Conservation (phyloP, 2,797 vertebrate species). For the Neopelma chrysocephalum region DNA sequence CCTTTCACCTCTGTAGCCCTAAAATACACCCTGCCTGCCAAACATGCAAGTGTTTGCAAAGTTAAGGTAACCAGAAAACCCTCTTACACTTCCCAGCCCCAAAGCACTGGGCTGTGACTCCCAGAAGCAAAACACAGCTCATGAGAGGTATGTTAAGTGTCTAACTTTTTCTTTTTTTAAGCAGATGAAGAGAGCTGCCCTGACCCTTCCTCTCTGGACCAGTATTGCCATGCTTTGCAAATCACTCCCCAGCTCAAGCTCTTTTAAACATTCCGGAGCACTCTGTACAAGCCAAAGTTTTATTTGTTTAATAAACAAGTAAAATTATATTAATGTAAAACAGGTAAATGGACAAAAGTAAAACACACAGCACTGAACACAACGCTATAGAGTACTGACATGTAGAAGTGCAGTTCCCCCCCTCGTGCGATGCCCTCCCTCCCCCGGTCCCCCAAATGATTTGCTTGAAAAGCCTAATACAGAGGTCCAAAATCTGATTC, state of each 20-base stretch:
- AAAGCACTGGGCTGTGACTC: not conserved
- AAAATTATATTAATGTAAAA: slow-evolving; percentile 80
- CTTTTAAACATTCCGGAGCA: not conserved
- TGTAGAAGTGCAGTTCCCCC: slow-evolving; percentile 71
- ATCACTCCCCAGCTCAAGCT: not conserved
- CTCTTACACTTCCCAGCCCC: no score
- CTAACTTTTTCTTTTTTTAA: not conserved
- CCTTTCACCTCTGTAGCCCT: not conserved
- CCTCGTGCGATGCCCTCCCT: slow-evolving; percentile 54
- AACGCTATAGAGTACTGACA: slow-evolving; percentile 69
- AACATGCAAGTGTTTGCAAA: not conserved
- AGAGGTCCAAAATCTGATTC: slow-evolving; percentile 64
- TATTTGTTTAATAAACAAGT: slow-evolving; percentile 78
- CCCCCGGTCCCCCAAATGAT: slow-evolving; percentile 1
- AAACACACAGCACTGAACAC: slow-evolving; percentile 74
- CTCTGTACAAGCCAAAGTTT: slow-evolving; percentile 72
- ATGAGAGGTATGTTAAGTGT: not conserved
- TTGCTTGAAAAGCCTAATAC: slow-evolving; percentile 62
- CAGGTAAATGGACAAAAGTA: slow-evolving; percentile 75
- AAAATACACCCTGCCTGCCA: not conserved
- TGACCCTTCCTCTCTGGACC: not conserved
- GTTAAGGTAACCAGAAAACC: not conserved
- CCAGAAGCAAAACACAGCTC: not conserved
- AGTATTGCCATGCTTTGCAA: not conserved
- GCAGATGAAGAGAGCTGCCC: not conserved